Evolutionary conservation across 2,888 invertebrate species (phyloP).

Genomic region (Drosophila yooni): DNA sequence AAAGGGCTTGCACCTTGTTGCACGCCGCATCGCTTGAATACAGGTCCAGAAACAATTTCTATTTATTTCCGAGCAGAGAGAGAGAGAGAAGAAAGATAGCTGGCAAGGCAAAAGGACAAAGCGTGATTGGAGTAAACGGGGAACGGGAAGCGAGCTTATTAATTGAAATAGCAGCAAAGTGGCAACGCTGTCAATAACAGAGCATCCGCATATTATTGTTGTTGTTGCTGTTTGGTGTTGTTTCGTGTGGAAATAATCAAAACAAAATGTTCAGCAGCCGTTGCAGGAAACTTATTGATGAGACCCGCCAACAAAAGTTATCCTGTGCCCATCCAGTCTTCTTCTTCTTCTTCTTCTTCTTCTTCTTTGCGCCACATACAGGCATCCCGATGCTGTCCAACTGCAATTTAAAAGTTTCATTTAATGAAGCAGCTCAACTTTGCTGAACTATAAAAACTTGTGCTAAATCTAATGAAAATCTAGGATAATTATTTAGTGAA

Average conservation of each 20-base stretch:
- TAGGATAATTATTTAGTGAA: not conserved
- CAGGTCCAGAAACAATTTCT: not conserved
- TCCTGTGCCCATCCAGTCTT: slow-evolving; percentile 11
- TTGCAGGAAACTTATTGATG: slow-evolving; percentile 47
- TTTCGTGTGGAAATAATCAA: slow-evolving; percentile 29
- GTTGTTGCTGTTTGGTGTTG: not conserved
- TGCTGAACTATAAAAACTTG: slow-evolving; percentile 14
- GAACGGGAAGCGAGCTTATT: slow-evolving; percentile 16
- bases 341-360: slow-evolving; percentile 20
- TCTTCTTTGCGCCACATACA: slow-evolving; percentile 28
- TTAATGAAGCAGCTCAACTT: slow-evolving; percentile 20
- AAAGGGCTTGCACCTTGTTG: not conserved
- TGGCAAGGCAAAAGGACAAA: not conserved
- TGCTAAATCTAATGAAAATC: slow-evolving; percentile 7
- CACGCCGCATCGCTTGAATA: not conserved
- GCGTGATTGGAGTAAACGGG: not conserved
- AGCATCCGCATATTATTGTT: slow-evolving; percentile 9
- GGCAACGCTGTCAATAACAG: slow-evolving; percentile 17
- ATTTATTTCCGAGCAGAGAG: not conserved
- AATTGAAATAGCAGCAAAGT: slow-evolving; percentile 38
- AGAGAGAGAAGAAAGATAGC: fast-evolving
- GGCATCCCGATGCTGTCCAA: not conserved
- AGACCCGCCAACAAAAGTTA: slow-evolving; percentile 26
- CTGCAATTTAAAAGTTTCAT: slow-evolving; percentile 30
- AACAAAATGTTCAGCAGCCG: slow-evolving; percentile 35